These are phyloP conservation scores for Clarias fuscus DNA, from an alignment of 2,797 vertebrate genomes.

Conservation along the genomic window DNA sequence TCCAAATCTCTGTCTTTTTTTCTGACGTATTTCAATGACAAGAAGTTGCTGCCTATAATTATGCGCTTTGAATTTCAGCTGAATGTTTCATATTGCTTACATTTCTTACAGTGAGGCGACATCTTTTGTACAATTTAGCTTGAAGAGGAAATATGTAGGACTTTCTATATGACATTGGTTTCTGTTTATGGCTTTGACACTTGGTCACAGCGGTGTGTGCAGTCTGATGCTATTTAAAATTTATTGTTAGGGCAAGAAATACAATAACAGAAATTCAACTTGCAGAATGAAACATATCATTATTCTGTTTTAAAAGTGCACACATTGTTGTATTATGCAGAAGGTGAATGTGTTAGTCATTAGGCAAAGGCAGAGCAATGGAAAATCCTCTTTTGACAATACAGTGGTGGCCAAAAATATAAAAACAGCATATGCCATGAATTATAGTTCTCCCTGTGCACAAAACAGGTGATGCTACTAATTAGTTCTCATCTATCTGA, in stretches of 20 bases:
- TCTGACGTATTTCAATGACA: slow-evolving; percentile 40
- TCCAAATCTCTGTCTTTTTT: not conserved
- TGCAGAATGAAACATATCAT: not conserved
- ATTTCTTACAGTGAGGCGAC: not conserved
- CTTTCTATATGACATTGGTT: not conserved
- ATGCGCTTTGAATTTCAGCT: not conserved
- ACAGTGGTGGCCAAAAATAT: too few species aligned
- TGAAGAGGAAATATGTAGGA: not conserved
- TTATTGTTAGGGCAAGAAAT: not conserved
- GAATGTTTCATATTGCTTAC: slow-evolving; percentile 10
- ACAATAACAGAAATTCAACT: not conserved
- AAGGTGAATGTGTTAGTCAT: not conserved
- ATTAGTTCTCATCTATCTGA: too few species aligned
- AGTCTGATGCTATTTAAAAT: not conserved
- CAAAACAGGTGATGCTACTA: too few species aligned
- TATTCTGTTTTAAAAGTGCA: not conserved
- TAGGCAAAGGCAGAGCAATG: not conserved
- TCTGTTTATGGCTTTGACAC: not conserved
- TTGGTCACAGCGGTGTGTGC: not conserved
- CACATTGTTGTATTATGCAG: not conserved
- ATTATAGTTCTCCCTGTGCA: too few species aligned
- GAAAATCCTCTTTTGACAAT: not conserved
- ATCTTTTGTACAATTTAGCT: not conserved
- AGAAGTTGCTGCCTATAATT: slow-evolving; percentile 27
- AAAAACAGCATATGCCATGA: too few species aligned